phyloP scores from a whole-genome alignment of 2,113 vertebrate species.

The Brachyistius frenatus region DNA sequence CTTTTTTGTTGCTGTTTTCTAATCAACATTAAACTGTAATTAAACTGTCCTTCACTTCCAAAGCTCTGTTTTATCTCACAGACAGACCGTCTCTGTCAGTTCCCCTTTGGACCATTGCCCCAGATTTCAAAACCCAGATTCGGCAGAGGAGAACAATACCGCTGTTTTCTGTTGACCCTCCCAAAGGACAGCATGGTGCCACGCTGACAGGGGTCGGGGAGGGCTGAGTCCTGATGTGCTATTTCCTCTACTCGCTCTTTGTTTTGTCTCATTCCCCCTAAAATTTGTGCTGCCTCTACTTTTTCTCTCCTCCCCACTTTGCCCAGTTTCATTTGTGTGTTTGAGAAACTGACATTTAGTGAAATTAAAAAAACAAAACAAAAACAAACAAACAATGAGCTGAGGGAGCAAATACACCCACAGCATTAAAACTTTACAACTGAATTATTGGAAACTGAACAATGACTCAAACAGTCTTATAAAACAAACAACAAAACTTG shows the following conservation, averaged over 20 bases:
- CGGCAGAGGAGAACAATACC: slow-evolving; percentile 53
- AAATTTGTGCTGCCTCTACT: not conserved
- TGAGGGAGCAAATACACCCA: not conserved
- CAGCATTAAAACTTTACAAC: not conserved
- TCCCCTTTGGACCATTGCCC: slow-evolving; percentile 51
- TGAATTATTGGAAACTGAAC: not conserved
- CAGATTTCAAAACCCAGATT: slow-evolving; percentile 67
- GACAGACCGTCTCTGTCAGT: slow-evolving; percentile 43
- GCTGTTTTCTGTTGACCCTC: slow-evolving; percentile 43
- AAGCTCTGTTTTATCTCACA: slow-evolving; percentile 49
- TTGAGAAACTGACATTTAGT: slow-evolving; percentile 1
- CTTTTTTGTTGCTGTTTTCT: slow-evolving; percentile 22
- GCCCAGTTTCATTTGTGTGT: not conserved
- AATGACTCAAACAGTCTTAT: too few relatives aligned
- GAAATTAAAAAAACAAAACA: not conserved
- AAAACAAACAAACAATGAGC: not conserved
- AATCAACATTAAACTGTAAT: slow-evolving; percentile 50
- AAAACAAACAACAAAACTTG: too few relatives aligned
- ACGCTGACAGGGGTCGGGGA: slow-evolving; percentile 16
- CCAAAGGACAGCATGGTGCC: slow-evolving; percentile 48
- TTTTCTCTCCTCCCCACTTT: not conserved
- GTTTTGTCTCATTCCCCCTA: slow-evolving; percentile 15
- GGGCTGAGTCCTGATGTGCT: not conserved
- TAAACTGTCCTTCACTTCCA: slow-evolving; percentile 24
- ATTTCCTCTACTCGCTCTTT: slow-evolving; percentile 23